Evolutionary conservation across 1,140 invertebrate species (phyloP).

Genomic region (Magallana angulata): DNA sequence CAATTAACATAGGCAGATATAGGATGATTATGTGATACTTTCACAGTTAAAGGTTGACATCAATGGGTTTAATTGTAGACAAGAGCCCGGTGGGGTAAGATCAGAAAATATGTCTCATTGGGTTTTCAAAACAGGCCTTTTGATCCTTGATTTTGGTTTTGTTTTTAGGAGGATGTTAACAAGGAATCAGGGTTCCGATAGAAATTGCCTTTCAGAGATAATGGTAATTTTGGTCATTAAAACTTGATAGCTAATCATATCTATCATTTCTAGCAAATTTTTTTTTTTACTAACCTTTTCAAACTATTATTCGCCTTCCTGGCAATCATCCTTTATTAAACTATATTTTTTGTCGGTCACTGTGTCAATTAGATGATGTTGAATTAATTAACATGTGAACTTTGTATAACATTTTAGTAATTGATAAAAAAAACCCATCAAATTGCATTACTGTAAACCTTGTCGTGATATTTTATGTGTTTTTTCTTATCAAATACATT

Average conservation of each 20-base stretch:
- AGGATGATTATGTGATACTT: slow-evolving; percentile 2
- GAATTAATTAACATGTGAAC: too few relatives aligned
- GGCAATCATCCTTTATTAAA: too few relatives aligned
- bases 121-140: not conserved
- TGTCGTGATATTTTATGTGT: too few relatives aligned
- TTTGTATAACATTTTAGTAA: too few relatives aligned
- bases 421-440: too few relatives aligned
- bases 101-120: slow-evolving; percentile 1
- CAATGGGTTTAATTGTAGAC: slow-evolving; percentile 23
- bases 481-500: too few relatives aligned
- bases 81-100: slow-evolving; percentile 9
- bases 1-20: not conserved
- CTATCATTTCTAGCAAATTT: not conserved
- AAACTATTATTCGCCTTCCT: too few relatives aligned
- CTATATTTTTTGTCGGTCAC: too few relatives aligned
- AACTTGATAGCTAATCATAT: not conserved
- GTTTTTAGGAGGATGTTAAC: slow-evolving; percentile 9
- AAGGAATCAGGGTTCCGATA: not conserved
- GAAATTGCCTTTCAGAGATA: slow-evolving; percentile 12
- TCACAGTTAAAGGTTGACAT: slow-evolving; percentile 18
- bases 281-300: not conserved
- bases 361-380: too few relatives aligned
- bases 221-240: slow-evolving; percentile 16
- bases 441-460: too few relatives aligned
- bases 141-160: not conserved